Base-by-base conservation (phyloP, 2,113 vertebrate species). In the Asarcornis scutulata region DNA sequence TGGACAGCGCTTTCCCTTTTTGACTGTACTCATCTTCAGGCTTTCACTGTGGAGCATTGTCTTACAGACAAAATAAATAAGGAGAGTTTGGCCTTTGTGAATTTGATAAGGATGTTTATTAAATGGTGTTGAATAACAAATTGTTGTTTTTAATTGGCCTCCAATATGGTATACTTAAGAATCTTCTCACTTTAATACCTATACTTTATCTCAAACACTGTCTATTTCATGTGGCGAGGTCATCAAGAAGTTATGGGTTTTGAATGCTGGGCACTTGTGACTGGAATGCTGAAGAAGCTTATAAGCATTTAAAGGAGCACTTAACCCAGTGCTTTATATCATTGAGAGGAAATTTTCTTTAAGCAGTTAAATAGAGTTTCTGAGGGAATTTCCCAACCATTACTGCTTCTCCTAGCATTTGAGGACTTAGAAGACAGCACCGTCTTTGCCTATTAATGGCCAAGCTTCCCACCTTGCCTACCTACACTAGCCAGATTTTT, bases 251-350 rank as follows among this genome's bases (percentile, higher is more conserved):
- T 40, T 68, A 31, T 0, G 40, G 20, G 25, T 7, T 76, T 26
- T 80, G 48, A 29, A 12, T 52, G 4, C 7, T 9, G 15, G 22
- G 27, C 1, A 1, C 38, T 71, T 71, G 25, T 5, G 0, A 25
- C 17, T 2, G 1, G 63, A 76, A 68, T 34, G 9, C 2, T 81
- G 64, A 60, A 64, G 40, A 80, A 82, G 55, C 38, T 66, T 15
- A n/a, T 7, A 69, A 50, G 13, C 13, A 29, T 58, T 81, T 66
- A 73, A 42, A 27, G 14, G 58, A 76, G 59, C 25, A 8, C 3
- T 44, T 69, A 59, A 67, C 8, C 10, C 31, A 31, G 9, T 10
- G 7, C 38, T 50, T 89, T 63, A 22, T 6, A 42, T 14, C 40
- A 13, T 9, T 71, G 26, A 83, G 7, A 53, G 34, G 15, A 86